Conservation (phyloP, 1,140 invertebrate genomes). For the Drosophila malerkotliana region DNA sequence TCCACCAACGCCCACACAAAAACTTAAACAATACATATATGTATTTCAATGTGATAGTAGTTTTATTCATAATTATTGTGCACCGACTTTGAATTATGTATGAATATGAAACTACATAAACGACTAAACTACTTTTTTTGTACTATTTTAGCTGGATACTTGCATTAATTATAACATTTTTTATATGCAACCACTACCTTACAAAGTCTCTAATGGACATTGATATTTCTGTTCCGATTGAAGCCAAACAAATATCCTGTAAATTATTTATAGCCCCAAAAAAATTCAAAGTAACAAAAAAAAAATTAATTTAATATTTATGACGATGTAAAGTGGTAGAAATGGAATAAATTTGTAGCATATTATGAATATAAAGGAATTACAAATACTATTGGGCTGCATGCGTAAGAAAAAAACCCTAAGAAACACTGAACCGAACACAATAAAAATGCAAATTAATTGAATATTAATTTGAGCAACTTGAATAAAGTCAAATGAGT, state of each 20-base stretch:
- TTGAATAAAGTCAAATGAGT: constrained; percentile 31
- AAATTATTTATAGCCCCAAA: constrained; percentile 48
- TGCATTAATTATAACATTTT: constrained; percentile 32
- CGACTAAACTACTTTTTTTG: constrained; percentile 29
- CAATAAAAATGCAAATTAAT: constrained; percentile 76
- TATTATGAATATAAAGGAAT: constrained; percentile 53
- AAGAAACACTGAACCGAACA: constrained; percentile 44
- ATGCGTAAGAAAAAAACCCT: constrained; percentile 62
- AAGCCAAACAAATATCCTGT: constrained; percentile 47
- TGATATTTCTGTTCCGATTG: constrained; percentile 37
- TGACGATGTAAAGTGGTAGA: constrained; percentile 58
- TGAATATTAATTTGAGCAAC: constrained; percentile 76
- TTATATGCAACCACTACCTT: constrained; percentile 7
- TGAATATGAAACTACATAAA: constrained; percentile 17
- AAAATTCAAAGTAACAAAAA: constrained; percentile 15
- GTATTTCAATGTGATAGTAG: constrained; percentile 81
- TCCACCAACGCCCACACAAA: constrained; percentile 25
- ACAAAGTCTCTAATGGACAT: constrained; percentile 24
- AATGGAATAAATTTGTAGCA: constrained; percentile 64
- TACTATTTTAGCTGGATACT: constrained; percentile 31
- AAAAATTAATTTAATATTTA: constrained; percentile 37
- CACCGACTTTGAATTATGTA: constrained; percentile 46
- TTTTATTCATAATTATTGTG: constrained; percentile 71
- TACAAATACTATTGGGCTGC: constrained; percentile 61
- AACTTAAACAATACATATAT: constrained; percentile 32